phyloP scores from a whole-genome alignment of 2,888 invertebrate species.

The Labia minor region DNA sequence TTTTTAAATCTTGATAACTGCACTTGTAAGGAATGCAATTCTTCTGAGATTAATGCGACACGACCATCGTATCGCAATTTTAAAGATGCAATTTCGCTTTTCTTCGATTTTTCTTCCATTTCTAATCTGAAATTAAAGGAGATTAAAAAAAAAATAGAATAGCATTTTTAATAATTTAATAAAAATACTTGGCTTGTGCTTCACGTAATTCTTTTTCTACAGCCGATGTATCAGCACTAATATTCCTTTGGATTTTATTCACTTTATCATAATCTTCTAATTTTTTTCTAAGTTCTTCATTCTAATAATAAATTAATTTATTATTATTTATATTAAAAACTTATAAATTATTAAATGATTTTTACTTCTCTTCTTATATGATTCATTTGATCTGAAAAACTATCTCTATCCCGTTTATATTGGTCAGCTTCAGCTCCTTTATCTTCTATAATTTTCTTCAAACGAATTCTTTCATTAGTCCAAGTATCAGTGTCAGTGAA shows the following conservation, averaged over 20 bases:
- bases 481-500: slow-evolving; percentile 35
- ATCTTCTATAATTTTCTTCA: slow-evolving; percentile 61
- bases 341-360: slow-evolving; percentile 8
- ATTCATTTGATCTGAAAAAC: slow-evolving; percentile 59
- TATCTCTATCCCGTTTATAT: slow-evolving; percentile 54
- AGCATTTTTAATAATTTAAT: slow-evolving; percentile 8
- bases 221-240: slow-evolving; percentile 62
- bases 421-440: slow-evolving; percentile 61
- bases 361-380: slow-evolving; percentile 53
- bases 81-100: slow-evolving; percentile 66
- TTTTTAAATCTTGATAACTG: slow-evolving; percentile 72
- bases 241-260: slow-evolving; percentile 66
- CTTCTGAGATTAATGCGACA: slow-evolving; percentile 67
- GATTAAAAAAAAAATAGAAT: neutral
- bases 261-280: slow-evolving; percentile 77
- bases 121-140: slow-evolving; percentile 28
- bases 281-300: slow-evolving; percentile 69
- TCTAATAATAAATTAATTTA: slow-evolving; percentile 36
- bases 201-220: slow-evolving; percentile 65
- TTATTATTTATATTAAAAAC: too few relatives aligned
- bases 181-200: slow-evolving; percentile 47
- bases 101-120: slow-evolving; percentile 38
- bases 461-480: slow-evolving; percentile 56
- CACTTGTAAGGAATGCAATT: slow-evolving; percentile 68
- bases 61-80: slow-evolving; percentile 78